Evolutionary conservation across 2,888 invertebrate species (phyloP), one percentile per base, ranked within the genome.

Genomic region (Caenorhabditis sulstoni): DNA sequence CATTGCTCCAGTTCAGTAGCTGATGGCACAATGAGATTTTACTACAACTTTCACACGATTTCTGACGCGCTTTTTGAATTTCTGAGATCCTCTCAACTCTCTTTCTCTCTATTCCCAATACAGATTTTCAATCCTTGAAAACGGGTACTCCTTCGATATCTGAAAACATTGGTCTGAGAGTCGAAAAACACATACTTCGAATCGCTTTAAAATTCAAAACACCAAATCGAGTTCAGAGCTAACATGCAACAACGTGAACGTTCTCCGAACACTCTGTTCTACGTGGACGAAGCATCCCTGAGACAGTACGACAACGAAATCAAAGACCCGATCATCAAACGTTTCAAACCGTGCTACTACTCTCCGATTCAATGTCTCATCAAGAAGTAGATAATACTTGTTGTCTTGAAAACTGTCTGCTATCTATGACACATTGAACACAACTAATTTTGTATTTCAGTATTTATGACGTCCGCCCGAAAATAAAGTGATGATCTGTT

Each of bases 351-450:
- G 12, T 87, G 86, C 70, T 87, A 86, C 65, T 85, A 85, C 71
- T 87, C 86, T 1, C 88, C 88, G n/a, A 88, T 88, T 71, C 88
- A 88, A 65, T 88, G 88, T 65, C 81, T 88, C 59, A 88, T 88
- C 39, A 76, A 77, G 52, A 79, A 62, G 52, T 55, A 66, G 41
- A 49, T 1, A 11, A 8, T n/a, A 3, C 5, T 14, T 49, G 7
- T 35, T 37, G 16, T 35, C 16, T n/a, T n/a, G 16, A 16, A 9
- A 53, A 35, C 1, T 1, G 16, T 18, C 7, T 16, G 29, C 35
- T 52, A 29, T 23, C 29, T 16, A 47, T 47, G 39, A 57, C 39
- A 41, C 20, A 12, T 57, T 41, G 57, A 8, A 37, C 18, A 37
- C n/a, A 3, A 41, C 11, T 41, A 41, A 57, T 18, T 65, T 41